phyloP scores from a whole-genome alignment of 2,888 invertebrate genomes.

The Noctua comes region DNA sequence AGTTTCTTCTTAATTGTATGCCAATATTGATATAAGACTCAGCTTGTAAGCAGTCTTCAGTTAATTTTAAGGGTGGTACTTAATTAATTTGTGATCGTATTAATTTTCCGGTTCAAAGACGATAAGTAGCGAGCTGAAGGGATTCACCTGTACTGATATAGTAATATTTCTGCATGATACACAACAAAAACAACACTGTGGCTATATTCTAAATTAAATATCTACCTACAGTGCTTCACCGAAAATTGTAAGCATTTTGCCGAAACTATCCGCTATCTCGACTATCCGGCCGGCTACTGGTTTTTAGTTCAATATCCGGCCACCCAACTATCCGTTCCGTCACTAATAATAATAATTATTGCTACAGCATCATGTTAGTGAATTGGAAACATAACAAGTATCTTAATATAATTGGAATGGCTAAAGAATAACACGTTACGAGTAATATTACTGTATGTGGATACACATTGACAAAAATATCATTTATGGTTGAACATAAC shows the following conservation, averaged over 20 bases:
- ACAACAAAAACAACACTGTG: not conserved
- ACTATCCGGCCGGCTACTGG: not conserved
- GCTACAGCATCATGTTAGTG: too few relatives aligned
- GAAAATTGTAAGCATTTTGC: not conserved
- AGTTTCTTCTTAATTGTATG: slow-evolving; percentile 51
- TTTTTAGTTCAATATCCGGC: not conserved
- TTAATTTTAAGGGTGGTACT: slow-evolving; percentile 2
- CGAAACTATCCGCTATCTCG: not conserved
- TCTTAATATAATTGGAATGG: not conserved
- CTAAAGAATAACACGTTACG: not conserved
- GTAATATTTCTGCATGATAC: not conserved
- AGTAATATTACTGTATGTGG: not conserved
- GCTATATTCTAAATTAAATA: not conserved
- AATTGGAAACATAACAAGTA: not conserved
- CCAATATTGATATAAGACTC: slow-evolving; percentile 55
- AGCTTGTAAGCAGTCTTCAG: slow-evolving; percentile 22
- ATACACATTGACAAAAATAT: slow-evolving; percentile 11
- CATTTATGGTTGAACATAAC: slow-evolving; percentile 10
- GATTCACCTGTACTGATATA: not conserved
- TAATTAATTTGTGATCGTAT: not conserved
- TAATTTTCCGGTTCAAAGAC: not conserved
- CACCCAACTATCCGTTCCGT: not conserved
- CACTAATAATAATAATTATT: not conserved
- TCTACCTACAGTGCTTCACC: not conserved
- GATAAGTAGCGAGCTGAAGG: not conserved